phyloP scores from a whole-genome alignment of 2,113 vertebrate species.

The Stegostoma tigrinum region DNA sequence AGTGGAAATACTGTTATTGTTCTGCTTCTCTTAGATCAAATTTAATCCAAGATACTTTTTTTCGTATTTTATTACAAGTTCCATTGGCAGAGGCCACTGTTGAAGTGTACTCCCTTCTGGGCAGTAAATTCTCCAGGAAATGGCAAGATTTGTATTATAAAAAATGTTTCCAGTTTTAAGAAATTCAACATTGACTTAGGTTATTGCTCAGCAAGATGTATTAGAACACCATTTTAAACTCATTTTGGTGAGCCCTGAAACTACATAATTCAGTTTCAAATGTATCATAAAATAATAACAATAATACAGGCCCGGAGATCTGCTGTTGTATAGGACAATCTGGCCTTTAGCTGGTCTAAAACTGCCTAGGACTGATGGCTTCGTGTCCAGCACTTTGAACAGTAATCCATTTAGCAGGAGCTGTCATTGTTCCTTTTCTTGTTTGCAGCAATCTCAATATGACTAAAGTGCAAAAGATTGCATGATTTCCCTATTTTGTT shows the following conservation, averaged over 20 bases:
- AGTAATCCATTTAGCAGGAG: too few species aligned
- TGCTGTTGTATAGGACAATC: too few species aligned
- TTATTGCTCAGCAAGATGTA: background rate
- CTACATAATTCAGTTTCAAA: background rate
- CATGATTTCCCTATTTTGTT: too few species aligned
- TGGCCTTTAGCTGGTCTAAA: too few species aligned
- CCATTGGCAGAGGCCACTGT: background rate
- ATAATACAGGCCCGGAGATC: background rate
- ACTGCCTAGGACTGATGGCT: too few species aligned
- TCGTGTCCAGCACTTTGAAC: too few species aligned
- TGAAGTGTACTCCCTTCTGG: conserved; percentile 11
- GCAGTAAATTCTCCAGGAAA: conserved; percentile 6
- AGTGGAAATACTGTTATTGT: background rate
- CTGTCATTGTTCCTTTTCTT: too few species aligned
- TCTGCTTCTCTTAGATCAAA: too few species aligned
- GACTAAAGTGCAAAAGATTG: too few species aligned
- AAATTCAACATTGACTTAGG: background rate
- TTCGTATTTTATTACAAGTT: background rate
- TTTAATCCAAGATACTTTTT: background rate
- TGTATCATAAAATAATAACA: background rate
- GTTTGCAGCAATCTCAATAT: too few species aligned
- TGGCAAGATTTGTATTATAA: conserved; percentile 16
- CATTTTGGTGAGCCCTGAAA: background rate
- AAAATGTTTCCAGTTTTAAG: background rate
- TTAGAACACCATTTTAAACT: background rate